A percentile compares a stretch with the other conserved stretches of the same genome.
Evolutionary conservation across 2,888 invertebrate species (phyloP).

Genomic region (Enoplolaimus lenunculus): DNA sequence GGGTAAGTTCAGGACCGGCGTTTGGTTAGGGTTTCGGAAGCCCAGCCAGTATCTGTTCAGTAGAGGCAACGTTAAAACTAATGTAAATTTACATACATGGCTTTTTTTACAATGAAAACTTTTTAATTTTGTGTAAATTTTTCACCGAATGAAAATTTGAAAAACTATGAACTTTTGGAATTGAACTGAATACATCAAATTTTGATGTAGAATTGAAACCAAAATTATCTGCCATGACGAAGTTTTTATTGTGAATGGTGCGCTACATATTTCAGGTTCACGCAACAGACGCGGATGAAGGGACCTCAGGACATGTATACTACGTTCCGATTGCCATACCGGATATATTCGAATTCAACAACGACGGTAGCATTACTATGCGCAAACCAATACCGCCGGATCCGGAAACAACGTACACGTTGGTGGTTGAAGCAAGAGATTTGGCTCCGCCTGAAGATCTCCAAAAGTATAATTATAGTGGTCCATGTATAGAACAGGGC

Average conservation of each 20-base stretch:
- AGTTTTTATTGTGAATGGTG: too few species aligned
- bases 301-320: not conserved
- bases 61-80: too few species aligned
- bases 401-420: not conserved
- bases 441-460: not conserved
- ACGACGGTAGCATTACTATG: not conserved
- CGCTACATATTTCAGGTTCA: not conserved
- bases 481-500: not conserved
- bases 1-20: not conserved
- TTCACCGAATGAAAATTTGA: too few species aligned
- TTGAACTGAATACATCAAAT: too few species aligned
- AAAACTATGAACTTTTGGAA: too few species aligned
- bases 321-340: not conserved
- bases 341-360: not conserved
- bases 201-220: too few species aligned
- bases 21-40: too few species aligned
- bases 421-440: not conserved
- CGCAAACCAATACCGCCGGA: not conserved
- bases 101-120: too few species aligned
- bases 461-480: not conserved
- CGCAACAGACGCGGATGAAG: not conserved
- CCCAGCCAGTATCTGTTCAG: too few species aligned
- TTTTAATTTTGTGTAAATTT: too few species aligned
- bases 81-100: too few species aligned
- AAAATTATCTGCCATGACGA: too few species aligned